These are phyloP conservation scores for Sinelater perroti DNA, from an alignment of 2,888 invertebrate species.

Conservation along the genomic window DNA sequence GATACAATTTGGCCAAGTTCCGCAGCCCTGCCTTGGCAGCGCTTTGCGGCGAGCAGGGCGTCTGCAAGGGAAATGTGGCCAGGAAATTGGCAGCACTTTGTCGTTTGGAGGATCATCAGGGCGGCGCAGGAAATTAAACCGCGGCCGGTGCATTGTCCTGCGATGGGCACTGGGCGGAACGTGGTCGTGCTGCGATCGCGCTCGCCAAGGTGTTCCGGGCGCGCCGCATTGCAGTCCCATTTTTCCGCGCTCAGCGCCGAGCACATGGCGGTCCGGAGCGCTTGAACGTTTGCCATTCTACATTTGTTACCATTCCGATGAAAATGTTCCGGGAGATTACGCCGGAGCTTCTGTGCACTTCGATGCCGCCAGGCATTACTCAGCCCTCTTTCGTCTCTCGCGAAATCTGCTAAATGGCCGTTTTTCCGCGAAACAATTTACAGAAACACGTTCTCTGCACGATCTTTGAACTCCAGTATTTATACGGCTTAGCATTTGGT, in stretches of 20 bases:
- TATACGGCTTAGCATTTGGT: constrained; percentile 1
- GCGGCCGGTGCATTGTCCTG: constrained; percentile 37
- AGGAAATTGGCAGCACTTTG: constrained; percentile 53
- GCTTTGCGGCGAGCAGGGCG: constrained; percentile 38
- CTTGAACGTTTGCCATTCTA: constrained; percentile 46
- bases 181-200: constrained; percentile 16
- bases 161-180: constrained; percentile 31
- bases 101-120: constrained; percentile 48
- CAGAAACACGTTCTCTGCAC: constrained; percentile 3
- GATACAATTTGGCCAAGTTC: constrained; percentile 41
- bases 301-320: constrained; percentile 43
- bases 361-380: constrained; percentile 21
- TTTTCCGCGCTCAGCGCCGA: constrained; percentile 39
- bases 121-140: constrained; percentile 51
- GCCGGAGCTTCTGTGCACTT: constrained; percentile 33
- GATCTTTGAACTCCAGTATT: constrained; percentile 5
- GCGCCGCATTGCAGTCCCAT: constrained; percentile 42
- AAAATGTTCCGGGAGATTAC: constrained; percentile 42
- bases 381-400: constrained; percentile 18
- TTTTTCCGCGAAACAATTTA: constrained; percentile 13
- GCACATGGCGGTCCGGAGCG: constrained; percentile 34
- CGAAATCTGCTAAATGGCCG: constrained; percentile 15
- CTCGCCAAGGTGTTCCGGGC: constrained; percentile 29
- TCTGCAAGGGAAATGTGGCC: constrained; percentile 49
- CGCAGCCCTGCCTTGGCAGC: constrained; percentile 37